phyloP scores from a whole-genome alignment of 2,113 vertebrate species.

The Trichomycterus rosablanca region DNA sequence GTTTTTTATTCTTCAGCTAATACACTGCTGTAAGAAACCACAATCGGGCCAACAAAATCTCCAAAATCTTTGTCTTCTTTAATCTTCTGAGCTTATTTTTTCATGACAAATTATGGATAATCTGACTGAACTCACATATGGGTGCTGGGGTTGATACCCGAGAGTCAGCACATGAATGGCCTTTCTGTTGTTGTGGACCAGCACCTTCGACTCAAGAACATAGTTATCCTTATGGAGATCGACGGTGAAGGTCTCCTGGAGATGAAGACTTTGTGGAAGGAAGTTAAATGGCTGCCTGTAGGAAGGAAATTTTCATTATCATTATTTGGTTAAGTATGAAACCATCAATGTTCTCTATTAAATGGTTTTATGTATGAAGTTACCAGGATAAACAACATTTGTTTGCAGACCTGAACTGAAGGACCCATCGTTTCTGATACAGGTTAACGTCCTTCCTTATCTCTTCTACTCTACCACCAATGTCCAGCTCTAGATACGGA shows the following conservation, averaged over 20 bases:
- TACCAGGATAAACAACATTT: too few relatives aligned
- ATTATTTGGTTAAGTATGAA: too few relatives aligned
- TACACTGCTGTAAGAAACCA: too few relatives aligned
- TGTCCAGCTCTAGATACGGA: slow-evolving; percentile 56
- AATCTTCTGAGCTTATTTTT: too few relatives aligned
- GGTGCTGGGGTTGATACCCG: slow-evolving; percentile 66
- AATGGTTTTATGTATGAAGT: too few relatives aligned
- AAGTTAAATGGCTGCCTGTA: slow-evolving; percentile 75
- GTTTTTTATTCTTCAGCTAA: too few relatives aligned
- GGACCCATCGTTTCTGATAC: slow-evolving; percentile 70
- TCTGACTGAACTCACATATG: slow-evolving; percentile 67
- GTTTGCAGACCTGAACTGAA: slow-evolving; percentile 70
- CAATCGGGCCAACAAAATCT: too few relatives aligned
- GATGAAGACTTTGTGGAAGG: slow-evolving; percentile 67
- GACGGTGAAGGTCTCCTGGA: slow-evolving; percentile 75
- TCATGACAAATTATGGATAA: neutral
- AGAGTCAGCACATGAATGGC: slow-evolving; percentile 71
- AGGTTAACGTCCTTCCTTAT: slow-evolving; percentile 63
- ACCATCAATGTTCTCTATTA: too few relatives aligned
- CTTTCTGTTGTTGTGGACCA: slow-evolving; percentile 65
- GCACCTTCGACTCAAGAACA: slow-evolving; percentile 74
- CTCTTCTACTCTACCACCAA: slow-evolving; percentile 75
- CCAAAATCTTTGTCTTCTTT: too few relatives aligned
- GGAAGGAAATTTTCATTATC: slow-evolving; percentile 18
- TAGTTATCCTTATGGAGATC: slow-evolving; percentile 66